Conservation (phyloP, 2,113 vertebrate genomes). For the Sinocyclocheilus rhinocerous region DNA sequence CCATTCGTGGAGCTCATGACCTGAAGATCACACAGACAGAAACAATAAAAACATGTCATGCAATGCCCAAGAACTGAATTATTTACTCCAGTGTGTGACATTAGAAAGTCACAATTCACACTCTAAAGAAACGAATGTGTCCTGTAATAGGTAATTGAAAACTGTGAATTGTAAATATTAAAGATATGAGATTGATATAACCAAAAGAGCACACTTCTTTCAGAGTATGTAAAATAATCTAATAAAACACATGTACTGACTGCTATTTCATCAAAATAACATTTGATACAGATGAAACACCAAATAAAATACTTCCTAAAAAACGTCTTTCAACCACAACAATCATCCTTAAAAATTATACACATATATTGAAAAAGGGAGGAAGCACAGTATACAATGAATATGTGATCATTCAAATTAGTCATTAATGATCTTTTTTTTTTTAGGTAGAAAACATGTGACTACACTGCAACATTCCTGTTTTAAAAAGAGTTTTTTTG, state of each 20-base stretch:
- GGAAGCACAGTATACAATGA: not conserved
- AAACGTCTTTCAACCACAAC: not conserved
- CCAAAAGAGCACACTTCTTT: not conserved
- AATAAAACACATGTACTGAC: no score
- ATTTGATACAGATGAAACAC: not conserved
- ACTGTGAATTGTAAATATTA: not conserved
- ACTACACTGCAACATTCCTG: not conserved
- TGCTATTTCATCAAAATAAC: not conserved
- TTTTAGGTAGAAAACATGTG: not conserved
- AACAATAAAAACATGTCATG: not conserved
- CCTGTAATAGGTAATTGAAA: not conserved
- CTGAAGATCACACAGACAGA: slow-evolving; percentile 67
- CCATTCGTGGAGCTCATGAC: slow-evolving; percentile 97
- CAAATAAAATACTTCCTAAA: not conserved
- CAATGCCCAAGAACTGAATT: not conserved
- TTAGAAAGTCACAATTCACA: not conserved
- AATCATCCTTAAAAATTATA: not conserved
- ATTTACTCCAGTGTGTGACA: not conserved
- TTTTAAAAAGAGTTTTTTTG: not conserved
- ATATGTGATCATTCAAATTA: not conserved
- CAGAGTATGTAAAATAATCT: no score
- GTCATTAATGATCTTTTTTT: not conserved
- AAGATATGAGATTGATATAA: not conserved
- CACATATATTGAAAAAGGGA: not conserved
- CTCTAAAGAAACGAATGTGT: not conserved